Evolutionary conservation across 2,797 vertebrate genomes (phyloP).

Genomic region (Oreortyx pictus): DNA sequence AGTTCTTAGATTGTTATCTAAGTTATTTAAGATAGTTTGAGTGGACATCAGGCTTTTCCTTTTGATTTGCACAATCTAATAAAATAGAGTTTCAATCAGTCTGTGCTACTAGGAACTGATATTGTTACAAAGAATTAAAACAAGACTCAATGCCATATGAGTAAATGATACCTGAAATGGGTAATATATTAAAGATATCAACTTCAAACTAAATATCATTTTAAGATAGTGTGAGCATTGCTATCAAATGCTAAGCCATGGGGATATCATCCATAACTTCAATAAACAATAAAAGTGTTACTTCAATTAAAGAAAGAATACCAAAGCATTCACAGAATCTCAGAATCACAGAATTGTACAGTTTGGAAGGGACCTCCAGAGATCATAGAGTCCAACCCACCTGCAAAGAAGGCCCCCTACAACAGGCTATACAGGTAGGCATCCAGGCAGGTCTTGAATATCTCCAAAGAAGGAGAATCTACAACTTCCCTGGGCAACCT

Average conservation of each 20-base stretch:
- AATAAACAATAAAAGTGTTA: background rate
- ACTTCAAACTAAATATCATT: background rate
- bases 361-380: too few relatives aligned
- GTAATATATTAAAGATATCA: background rate
- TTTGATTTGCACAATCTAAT: background rate
- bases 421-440: too few relatives aligned
- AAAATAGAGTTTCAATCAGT: background rate
- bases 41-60: background rate
- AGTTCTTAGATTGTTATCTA: background rate
- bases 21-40: slow-evolving; percentile 16
- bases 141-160: background rate
- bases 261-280: background rate
- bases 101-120: background rate
- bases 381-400: too few relatives aligned
- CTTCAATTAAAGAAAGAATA: background rate
- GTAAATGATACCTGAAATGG: background rate
- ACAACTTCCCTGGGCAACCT: too few relatives aligned
- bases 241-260: background rate
- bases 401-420: too few relatives aligned
- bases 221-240: background rate
- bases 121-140: background rate
- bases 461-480: too few relatives aligned
- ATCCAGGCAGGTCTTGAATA: too few relatives aligned
- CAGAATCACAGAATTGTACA: too few relatives aligned
- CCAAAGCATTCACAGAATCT: background rate